phyloP scores from a whole-genome alignment of 2,888 invertebrate genomes.

The Cinara cedri region DNA sequence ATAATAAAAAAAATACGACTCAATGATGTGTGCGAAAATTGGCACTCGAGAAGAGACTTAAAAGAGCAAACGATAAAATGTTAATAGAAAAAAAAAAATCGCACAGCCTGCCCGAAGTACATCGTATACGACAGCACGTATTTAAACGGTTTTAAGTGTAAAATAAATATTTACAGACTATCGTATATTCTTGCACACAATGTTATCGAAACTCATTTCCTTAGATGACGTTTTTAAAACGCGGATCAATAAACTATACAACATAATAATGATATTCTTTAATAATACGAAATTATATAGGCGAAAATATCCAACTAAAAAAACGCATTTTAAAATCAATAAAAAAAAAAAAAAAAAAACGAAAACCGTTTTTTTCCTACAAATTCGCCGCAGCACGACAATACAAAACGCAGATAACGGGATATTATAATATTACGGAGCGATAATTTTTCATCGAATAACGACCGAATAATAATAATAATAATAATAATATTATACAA shows the following conservation, averaged over 20 bases:
- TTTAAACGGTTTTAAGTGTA: slow-evolving; percentile 26
- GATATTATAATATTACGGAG: too few relatives aligned
- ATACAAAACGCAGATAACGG: too few relatives aligned
- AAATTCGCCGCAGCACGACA: too few relatives aligned
- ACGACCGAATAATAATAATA: too few relatives aligned
- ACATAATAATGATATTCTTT: neutral
- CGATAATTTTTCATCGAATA: too few relatives aligned
- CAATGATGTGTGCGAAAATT: slow-evolving; percentile 20
- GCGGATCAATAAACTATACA: slow-evolving; percentile 37
- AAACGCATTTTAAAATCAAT: too few relatives aligned
- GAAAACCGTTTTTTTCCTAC: too few relatives aligned
- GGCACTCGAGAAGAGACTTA: slow-evolving; percentile 25
- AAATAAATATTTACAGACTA: slow-evolving; percentile 44
- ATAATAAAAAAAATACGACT: too few relatives aligned
- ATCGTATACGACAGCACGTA: neutral
- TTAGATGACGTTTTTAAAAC: slow-evolving; percentile 19
- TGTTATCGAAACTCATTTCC: slow-evolving; percentile 38
- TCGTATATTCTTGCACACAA: neutral
- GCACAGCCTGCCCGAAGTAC: neutral
- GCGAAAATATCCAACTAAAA: too few relatives aligned
- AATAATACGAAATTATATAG: neutral
- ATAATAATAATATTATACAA: too few relatives aligned
- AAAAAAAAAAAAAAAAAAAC: too few relatives aligned
- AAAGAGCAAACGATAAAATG: neutral
- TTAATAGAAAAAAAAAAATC: too few relatives aligned